A percentile compares a stretch with the other conserved stretches of the same genome.
Evolutionary conservation across 1,140 invertebrate genomes (phyloP).

Genomic region (Mizuhopecten yessoensis): DNA sequence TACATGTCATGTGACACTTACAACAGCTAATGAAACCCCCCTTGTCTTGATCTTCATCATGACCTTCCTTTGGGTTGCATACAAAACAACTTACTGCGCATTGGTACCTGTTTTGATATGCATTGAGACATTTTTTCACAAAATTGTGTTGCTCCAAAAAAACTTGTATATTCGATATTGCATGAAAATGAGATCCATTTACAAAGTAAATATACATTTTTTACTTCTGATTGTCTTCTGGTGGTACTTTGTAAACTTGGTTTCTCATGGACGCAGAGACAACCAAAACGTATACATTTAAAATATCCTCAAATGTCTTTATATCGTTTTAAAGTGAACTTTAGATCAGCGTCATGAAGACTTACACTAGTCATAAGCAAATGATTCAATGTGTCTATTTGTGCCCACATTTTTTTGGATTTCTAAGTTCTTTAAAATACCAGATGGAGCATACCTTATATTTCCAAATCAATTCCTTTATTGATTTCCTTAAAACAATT

Average conservation of each 20-base stretch:
- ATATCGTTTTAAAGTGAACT: constrained; percentile 50
- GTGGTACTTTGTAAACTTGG: constrained; percentile 46
- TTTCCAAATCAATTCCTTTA: not conserved
- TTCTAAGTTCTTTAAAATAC: constrained; percentile 44
- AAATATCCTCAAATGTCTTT: constrained; percentile 44
- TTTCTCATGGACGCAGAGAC: constrained; percentile 49
- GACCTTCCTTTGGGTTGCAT: constrained; percentile 28
- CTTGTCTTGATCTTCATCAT: not conserved
- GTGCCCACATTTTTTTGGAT: not conserved
- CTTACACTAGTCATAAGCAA: not conserved
- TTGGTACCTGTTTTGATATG: constrained; percentile 42
- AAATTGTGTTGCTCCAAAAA: constrained; percentile 50
- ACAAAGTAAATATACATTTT: constrained; percentile 54
- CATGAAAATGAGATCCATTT: constrained; percentile 46
- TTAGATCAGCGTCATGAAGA: not conserved
- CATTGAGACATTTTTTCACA: constrained; percentile 54
- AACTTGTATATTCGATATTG: no score
- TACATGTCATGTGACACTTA: not conserved
- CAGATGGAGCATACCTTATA: not conserved
- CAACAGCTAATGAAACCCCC: constrained; percentile 12
- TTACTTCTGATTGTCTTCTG: not conserved
- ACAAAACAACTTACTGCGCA: constrained; percentile 48
- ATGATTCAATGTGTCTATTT: not conserved
- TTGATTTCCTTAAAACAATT: not conserved
- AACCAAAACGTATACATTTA: no score